Evolutionary conservation across 2,797 vertebrate species (phyloP).

Genomic region (Neosilurus mollespiculum): DNA sequence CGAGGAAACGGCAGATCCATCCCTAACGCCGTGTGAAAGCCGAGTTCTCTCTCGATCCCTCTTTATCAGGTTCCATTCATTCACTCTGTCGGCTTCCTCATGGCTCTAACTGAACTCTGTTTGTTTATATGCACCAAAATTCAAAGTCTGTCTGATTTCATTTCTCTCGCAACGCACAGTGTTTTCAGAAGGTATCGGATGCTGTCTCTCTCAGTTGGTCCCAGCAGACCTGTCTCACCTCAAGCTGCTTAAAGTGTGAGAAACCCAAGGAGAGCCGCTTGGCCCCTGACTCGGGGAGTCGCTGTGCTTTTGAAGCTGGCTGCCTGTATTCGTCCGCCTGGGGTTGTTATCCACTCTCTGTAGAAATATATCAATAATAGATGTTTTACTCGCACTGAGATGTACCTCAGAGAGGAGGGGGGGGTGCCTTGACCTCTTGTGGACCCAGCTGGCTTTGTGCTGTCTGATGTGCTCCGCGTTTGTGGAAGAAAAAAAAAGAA

Average conservation of each 20-base stretch:
- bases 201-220: constrained; percentile 5
- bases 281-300: not conserved
- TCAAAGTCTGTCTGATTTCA: not conserved
- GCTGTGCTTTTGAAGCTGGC: constrained; percentile 21
- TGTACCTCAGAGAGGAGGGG: not conserved
- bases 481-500: constrained; percentile 35
- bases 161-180: not conserved
- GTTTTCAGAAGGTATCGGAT: constrained; percentile 3
- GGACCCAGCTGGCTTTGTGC: constrained; percentile 38
- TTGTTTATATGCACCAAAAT: not conserved
- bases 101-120: not conserved
- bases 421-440: constrained; percentile 46
- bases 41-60: not conserved
- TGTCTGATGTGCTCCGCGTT: constrained; percentile 37
- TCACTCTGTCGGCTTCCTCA: not conserved
- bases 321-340: constrained; percentile 22
- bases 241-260: constrained; percentile 8
- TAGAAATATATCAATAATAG: constrained; percentile 45
- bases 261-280: constrained; percentile 11
- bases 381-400: constrained; percentile 37
- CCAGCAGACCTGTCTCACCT: constrained; percentile 4
- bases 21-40: not conserved
- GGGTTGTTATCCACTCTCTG: constrained; percentile 39
- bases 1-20: not conserved
- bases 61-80: constrained; percentile 12